A percentile compares a stretch with the other conserved stretches of the same genome.
phyloP scores from a whole-genome alignment of 2,888 invertebrate genomes.

The Lasioglossum marginatum region DNA sequence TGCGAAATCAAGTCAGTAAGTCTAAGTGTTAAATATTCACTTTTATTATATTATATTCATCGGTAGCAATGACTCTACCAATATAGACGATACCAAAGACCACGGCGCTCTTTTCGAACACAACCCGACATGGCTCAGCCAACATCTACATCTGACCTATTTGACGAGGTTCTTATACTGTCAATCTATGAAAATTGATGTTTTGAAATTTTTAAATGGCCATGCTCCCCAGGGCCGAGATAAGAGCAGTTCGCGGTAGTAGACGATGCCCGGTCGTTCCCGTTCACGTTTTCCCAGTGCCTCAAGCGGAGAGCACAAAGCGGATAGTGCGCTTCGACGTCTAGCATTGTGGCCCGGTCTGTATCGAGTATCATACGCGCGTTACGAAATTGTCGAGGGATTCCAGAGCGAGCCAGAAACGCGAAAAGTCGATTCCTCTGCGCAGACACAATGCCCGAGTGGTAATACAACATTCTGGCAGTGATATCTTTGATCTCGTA shows the following conservation, averaged over 20 bases:
- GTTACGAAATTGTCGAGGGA: conserved; percentile 47
- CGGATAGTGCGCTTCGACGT: not conserved
- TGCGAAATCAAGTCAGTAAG: no score
- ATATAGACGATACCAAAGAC: no score
- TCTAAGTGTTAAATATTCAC: no score
- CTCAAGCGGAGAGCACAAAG: not conserved
- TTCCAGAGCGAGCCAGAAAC: conserved; percentile 53
- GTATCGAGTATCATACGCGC: conserved; percentile 46
- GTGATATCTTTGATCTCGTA: conserved; percentile 28
- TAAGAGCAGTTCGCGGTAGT: not conserved
- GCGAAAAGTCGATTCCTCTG: conserved; percentile 51
- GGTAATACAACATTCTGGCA: conserved; percentile 55
- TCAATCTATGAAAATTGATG: not conserved
- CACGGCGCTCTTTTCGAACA: no score
- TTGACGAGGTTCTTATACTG: not conserved
- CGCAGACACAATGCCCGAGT: conserved; percentile 53
- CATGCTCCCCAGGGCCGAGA: not conserved
- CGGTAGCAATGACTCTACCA: no score
- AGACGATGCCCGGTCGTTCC: not conserved
- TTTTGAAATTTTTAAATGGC: not conserved
- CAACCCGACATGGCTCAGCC: no score
- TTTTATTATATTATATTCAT: no score
- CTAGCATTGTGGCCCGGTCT: not conserved
- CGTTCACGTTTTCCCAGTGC: conserved; percentile 27
- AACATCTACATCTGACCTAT: no score